Conservation (phyloP, 2,113 vertebrate genomes). For the Aspiorhynchus laticeps region DNA sequence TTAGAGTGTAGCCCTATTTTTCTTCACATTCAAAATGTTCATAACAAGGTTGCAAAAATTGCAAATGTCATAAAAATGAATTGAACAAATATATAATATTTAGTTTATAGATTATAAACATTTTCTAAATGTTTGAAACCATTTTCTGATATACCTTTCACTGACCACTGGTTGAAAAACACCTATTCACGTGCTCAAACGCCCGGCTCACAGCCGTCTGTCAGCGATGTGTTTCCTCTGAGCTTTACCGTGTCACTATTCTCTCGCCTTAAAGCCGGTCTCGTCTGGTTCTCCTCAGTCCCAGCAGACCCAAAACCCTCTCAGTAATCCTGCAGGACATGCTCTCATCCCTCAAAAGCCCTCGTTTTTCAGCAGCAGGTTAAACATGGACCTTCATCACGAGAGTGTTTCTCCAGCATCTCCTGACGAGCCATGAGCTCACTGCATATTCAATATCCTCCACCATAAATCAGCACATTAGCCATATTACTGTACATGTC, state of each 20-base stretch:
- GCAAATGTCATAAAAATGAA: neutral
- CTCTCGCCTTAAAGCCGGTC: neutral
- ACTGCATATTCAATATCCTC: constrained; percentile 28
- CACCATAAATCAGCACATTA: constrained; percentile 6
- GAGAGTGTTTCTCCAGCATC: neutral
- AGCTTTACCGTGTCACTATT: constrained; percentile 6
- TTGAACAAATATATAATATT: neutral
- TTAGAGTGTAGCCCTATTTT: neutral
- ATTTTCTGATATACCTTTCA: neutral
- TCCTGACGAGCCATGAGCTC: constrained; percentile 2
- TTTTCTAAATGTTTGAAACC: neutral
- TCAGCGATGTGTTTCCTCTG: constrained; percentile 14
- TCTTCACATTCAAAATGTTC: neutral
- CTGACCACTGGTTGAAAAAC: neutral
- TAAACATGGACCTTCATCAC: neutral
- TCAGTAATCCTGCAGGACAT: neutral
- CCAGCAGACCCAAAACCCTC: neutral
- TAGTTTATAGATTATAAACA: neutral
- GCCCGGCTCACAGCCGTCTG: neutral
- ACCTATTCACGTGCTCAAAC: neutral
- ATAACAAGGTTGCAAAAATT: neutral
- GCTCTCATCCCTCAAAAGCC: neutral
- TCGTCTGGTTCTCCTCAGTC: neutral
- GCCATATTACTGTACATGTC: neutral
- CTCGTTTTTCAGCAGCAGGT: neutral